Percentiles rank a stretch among this genome's conserved stretches.
phyloP scores from a whole-genome alignment of 2,113 vertebrate species.

The human (Homo sapiens) region GRCh38 chr11:45285001-45285500 shows the following conservation, averaged over 20 bases:
- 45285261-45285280: background rate
- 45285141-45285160: accelerated
- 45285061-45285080: background rate
- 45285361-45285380: background rate
- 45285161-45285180: background rate
- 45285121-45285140: background rate
- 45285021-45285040: background rate
- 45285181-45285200: background rate
- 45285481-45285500: background rate
- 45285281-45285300: background rate
- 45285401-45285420: background rate
- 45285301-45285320: accelerated
- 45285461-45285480: background rate
- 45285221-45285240: background rate
- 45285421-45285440: background rate
- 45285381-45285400: background rate
- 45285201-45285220: background rate
- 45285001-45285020: background rate
- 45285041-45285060: background rate
- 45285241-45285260: background rate
- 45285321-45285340: background rate
- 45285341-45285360: background rate
- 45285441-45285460: background rate
- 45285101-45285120: background rate
- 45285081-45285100: background rate